Evolutionary conservation across 2,888 invertebrate species (phyloP), one percentile per base, ranked within the genome.

Genomic region (Nomada fucata): DNA sequence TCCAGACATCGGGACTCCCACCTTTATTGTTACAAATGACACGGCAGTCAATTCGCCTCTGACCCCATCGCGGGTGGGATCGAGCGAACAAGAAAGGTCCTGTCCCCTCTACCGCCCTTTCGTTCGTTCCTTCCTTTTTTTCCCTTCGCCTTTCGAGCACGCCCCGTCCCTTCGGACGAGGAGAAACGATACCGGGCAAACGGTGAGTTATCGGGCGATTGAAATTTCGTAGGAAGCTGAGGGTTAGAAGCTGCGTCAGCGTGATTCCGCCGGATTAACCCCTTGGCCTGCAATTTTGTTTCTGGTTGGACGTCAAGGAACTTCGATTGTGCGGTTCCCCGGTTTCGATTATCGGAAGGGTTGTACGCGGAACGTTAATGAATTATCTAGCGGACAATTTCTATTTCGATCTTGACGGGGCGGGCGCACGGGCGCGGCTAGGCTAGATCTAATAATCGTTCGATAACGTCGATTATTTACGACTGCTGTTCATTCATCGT

Each of bases 21-120:
- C 82, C 80, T 88, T 90, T 87, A 90, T 90, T 89, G 90, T 90
- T 91, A 91, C 91, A 91, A 91, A 91, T 91, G 90, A 91, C 85
- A 85, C 84, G 86, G 86, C 85, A 83, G 88, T 87, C 88, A 82
- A 89, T 88, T 88, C 84, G 79, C 77, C 85, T 86, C 71, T 83
- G 88, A 88, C 87, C 86, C 85, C 79, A 76, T 78, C 83, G 82
- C 85, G 81, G 86, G 69, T 85, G 82, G 82, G 86, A 84, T 85
- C 84, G 85, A 75, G 77, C 82, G 84, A 86, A 88, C 89, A 79
- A 87, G 88, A 84, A 84, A 84, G 73, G 83, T 76, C 74, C 15
- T 55, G 26, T 47, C 50, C 36, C 20, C 11, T 57, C 79, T 59
- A 44, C 42, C 5, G 18, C 36, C 73, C 67, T 53, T 57, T 57